Evolutionary conservation across 2,113 vertebrate species (phyloP), one percentile per base, ranked within the genome.

Genomic region (Microtus pennsylvanicus): DNA sequence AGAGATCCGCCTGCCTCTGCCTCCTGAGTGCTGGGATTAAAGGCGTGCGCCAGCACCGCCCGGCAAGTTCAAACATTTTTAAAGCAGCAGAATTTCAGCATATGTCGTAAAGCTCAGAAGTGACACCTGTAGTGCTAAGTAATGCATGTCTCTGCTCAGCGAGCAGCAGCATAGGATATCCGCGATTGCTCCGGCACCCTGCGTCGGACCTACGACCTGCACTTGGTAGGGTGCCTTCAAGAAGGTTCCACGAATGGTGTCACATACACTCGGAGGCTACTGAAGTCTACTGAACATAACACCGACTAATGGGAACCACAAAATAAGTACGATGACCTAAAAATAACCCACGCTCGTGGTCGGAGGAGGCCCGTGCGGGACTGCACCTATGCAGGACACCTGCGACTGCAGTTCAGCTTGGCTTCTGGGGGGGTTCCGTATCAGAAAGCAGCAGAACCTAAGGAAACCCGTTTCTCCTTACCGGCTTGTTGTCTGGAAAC

Each of bases 401-500:
- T 50, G 47, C n/a, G 12, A 16, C 74, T 22, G 0, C 30, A 5
- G 30, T 50, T 52, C 1, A n/a, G 3, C 88, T 21, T 21, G 0
- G 70, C 55, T 3, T 26, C 42, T 26, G 35, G 2, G 5, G 0
- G 2, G 30, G n/a, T n/a, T 1, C 65, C 67, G 4, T 33, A 16
- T 16, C 22, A 24, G 78, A 28, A 33, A 50, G 1, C 45, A 22
- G 69, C 21, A 38, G 42, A 47, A 3, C 2, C 74, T 55, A 22
- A 2, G 22, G 38, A 22, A 16, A 77, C 6, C 0, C 30, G 5
- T 9, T 13, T 6, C 24, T 74, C 97, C 99, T 99, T 99, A 99
- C 99, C 99, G 99, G 98, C 99, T 99, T n/a, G 99, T 99, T 21
- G 99, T 99, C 98, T 99, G 99, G 98, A 99, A 99, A 98, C 99